Conservation (phyloP, 2,797 vertebrate species). For the Anguilla anguilla region DNA sequence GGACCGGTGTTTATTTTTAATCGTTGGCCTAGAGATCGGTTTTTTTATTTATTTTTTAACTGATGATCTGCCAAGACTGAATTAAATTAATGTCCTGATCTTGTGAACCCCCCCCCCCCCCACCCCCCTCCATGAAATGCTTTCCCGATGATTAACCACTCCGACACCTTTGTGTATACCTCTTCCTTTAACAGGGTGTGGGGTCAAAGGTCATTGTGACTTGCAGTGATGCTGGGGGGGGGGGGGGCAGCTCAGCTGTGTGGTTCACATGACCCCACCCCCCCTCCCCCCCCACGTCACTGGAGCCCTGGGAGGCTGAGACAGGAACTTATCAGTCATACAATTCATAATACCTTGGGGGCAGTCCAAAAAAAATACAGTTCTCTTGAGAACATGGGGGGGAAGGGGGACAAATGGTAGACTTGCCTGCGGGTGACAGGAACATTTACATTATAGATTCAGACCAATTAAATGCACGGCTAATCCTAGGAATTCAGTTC, state of each 20-base stretch:
- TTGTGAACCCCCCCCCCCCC: not conserved
- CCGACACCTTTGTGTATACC: not conserved
- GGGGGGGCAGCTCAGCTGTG: not conserved
- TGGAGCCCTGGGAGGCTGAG: not conserved
- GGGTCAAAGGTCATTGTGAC: not conserved
- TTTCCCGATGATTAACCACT: not conserved
- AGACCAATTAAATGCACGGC: not conserved
- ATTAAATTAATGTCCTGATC: not conserved
- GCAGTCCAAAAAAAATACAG: not conserved
- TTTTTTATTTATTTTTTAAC: slow-evolving; percentile 15
- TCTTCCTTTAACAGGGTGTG: not conserved
- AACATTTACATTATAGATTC: not conserved
- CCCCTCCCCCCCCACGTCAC: not conserved
- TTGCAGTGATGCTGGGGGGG: not conserved
- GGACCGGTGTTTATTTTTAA: slow-evolving; percentile 14
- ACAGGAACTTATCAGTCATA: slow-evolving; percentile 12
- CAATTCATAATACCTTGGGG: not conserved
- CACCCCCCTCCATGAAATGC: not conserved
- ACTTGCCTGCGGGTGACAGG: not conserved
- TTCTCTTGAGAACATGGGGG: not conserved
- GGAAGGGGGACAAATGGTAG: not conserved
- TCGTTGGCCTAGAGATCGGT: not conserved
- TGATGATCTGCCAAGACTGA: slow-evolving; percentile 7
- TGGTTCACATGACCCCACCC: not conserved
- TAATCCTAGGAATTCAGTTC: not conserved